A percentile compares a stretch with the other conserved stretches of the same genome.
These are phyloP conservation scores for Eremobia ochroleuca DNA, from an alignment of 2,888 invertebrate genomes.

Conservation along the genomic window DNA sequence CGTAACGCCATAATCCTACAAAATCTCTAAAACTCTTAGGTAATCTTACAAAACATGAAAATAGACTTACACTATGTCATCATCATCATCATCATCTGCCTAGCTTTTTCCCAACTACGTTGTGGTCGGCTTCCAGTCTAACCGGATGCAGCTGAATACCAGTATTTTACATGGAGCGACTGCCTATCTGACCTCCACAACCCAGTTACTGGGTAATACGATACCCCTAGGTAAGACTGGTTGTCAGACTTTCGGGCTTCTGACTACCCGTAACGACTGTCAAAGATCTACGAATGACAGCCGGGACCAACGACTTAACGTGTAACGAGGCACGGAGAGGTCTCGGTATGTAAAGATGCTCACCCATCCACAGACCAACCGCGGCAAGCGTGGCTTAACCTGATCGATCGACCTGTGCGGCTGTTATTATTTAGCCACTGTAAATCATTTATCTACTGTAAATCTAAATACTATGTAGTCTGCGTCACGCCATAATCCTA, in stretches of 20 bases:
- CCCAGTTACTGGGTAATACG: not conserved
- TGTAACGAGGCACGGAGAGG: too few species aligned
- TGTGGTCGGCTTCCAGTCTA: too few species aligned
- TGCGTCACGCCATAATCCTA: not conserved
- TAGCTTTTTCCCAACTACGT: not conserved
- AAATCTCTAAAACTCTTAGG: not conserved
- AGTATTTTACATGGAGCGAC: too few species aligned
- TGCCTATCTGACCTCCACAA: too few species aligned
- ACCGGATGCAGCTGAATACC: not conserved
- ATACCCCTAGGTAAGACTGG: not conserved
- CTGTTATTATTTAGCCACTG: not conserved
- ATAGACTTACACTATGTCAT: not conserved
- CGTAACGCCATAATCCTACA: not conserved
- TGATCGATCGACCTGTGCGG: not conserved
- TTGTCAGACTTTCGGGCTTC: not conserved
- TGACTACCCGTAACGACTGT: not conserved
- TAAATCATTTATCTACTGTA: not conserved
- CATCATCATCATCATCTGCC: too few species aligned
- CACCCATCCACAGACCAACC: not conserved
- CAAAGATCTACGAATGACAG: not conserved
- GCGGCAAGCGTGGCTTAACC: not conserved
- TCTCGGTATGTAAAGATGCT: too few species aligned
- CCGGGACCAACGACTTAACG: not conserved
- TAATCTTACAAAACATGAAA: not conserved
- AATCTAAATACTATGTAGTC: constrained; percentile 11